Evolutionary conservation across 2,888 invertebrate genomes (phyloP).

Genomic region (Phalangium opilio): DNA sequence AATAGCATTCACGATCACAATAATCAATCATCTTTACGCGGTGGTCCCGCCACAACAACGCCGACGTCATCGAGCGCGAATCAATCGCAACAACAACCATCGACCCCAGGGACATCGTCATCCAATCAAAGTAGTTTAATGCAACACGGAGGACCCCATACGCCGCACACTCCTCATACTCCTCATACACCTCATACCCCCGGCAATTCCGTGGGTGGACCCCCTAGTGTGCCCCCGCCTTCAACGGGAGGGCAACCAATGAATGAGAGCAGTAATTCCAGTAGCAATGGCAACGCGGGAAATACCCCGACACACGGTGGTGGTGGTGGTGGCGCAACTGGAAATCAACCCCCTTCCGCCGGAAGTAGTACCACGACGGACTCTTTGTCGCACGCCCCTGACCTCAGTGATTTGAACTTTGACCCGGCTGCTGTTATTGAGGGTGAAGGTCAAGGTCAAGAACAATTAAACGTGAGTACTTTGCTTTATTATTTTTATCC

Average conservation of each 20-base stretch:
- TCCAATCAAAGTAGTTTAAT: slow-evolving; percentile 14
- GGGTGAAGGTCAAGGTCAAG: slow-evolving; percentile 66
- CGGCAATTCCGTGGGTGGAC: slow-evolving; percentile 51
- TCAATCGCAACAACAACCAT: slow-evolving; percentile 12
- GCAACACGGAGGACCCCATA: slow-evolving; percentile 66
- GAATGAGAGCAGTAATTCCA: slow-evolving; percentile 5
- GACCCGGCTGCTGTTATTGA: slow-evolving; percentile 86
- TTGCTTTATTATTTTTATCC: too few relatives aligned
- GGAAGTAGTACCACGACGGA: slow-evolving; percentile 14
- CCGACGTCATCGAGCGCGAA: slow-evolving; percentile 3
- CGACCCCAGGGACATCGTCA: slow-evolving; percentile 15
- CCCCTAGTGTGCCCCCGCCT: slow-evolving; percentile 62
- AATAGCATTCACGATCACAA: slow-evolving; percentile 17
- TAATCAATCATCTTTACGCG: neutral
- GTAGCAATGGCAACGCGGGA: slow-evolving; percentile 4
- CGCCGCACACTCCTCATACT: slow-evolving; percentile 45
- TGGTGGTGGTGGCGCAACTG: slow-evolving; percentile 3
- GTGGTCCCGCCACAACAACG: too few relatives aligned
- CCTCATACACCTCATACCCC: slow-evolving; percentile 59
- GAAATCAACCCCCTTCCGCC: slow-evolving; percentile 14
- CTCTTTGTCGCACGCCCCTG: slow-evolving; percentile 18
- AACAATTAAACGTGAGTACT: slow-evolving; percentile 82
- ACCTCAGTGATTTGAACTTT: slow-evolving; percentile 58
- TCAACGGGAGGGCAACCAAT: slow-evolving; percentile 23
- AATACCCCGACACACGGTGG: too few relatives aligned